Base-by-base conservation (phyloP, 2,888 invertebrate genomes). In the Drosophila acutilabella region DNA sequence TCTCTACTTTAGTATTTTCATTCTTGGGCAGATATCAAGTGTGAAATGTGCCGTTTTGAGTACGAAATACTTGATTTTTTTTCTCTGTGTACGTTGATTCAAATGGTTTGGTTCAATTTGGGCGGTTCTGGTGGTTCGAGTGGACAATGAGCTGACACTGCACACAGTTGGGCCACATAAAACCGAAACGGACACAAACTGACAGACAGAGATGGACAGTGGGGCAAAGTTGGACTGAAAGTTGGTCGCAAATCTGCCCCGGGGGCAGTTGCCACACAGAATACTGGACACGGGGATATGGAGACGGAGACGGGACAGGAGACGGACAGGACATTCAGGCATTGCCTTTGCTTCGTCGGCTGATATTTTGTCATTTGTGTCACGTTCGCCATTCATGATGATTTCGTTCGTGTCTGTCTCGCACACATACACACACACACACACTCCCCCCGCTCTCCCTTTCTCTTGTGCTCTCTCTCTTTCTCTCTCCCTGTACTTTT, bases 311-410 rank as follows among this genome's bases (percentile, higher is more conserved):
- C 8, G 8, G 6, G n/a, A 26, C 38, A 57, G 26, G 38, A 45
- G 33, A 41, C 41, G 26, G 58, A 40, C 36, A 33, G 73, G 60
- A 71, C 53, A 52, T 48, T 33, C 41, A 52, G 78, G 64, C 78
- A 74, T 78, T 74, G 80, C 64, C 76, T 66, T 80, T 64, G 83
- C 83, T 73, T 69, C 42, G 67, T 65, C 78, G 61, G 65, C 75
- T 82, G 88, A 85, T 85, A 85, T 88, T 85, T 90, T 90, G 89
- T 90, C 89, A 89, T 90, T 89, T 89, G 81, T 89, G 89, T 89
- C 89, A 89, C 89, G 89, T 89, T 89, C 89, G 73, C 87, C 82
- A 84, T 89, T 86, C 88, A 86, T 89, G 84, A 85, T 88, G 85
- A 88, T 89, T 88, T 86, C 74, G 78, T 78, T 82, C 71, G 74